Percentiles rank a stretch among this genome's conserved stretches.
These are phyloP conservation scores for Petrocephalus microphthalmus DNA, from an alignment of 2,113 vertebrate genomes.

Conservation along the genomic window DNA sequence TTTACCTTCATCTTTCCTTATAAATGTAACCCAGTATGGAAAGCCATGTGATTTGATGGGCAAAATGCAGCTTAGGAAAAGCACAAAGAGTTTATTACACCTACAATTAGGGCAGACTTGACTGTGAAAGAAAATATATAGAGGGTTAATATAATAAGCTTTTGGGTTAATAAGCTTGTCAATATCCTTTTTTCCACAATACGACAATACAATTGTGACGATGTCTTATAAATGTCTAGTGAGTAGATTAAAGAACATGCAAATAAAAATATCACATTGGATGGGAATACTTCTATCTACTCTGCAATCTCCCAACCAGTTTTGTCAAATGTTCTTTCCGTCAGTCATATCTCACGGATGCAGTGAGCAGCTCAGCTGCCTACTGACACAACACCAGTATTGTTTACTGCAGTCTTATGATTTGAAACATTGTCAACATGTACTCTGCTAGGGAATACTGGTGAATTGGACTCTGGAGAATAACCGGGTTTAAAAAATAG, in stretches of 20 bases:
- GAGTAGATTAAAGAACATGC: neutral
- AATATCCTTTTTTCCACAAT: neutral
- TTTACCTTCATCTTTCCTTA: neutral
- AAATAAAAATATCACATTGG: neutral
- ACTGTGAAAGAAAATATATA: neutral
- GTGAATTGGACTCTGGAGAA: neutral
- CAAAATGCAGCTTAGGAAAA: neutral
- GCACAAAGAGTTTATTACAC: neutral
- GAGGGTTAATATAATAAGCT: too few relatives aligned
- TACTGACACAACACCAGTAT: neutral
- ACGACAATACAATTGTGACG: neutral
- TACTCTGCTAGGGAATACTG: neutral
- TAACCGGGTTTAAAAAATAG: neutral
- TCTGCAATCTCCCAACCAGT: neutral
- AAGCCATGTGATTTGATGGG: neutral
- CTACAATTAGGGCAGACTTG: neutral
- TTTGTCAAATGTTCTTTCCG: neutral
- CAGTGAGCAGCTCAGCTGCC: neutral
- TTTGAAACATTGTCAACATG: neutral
- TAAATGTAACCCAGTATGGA: neutral
- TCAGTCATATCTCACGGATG: neutral
- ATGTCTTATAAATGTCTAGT: neutral
- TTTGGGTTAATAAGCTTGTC: neutral
- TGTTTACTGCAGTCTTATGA: neutral
- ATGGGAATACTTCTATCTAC: neutral